phyloP scores from a whole-genome alignment of 2,113 vertebrate genomes.

The Cebus imitator region DNA sequence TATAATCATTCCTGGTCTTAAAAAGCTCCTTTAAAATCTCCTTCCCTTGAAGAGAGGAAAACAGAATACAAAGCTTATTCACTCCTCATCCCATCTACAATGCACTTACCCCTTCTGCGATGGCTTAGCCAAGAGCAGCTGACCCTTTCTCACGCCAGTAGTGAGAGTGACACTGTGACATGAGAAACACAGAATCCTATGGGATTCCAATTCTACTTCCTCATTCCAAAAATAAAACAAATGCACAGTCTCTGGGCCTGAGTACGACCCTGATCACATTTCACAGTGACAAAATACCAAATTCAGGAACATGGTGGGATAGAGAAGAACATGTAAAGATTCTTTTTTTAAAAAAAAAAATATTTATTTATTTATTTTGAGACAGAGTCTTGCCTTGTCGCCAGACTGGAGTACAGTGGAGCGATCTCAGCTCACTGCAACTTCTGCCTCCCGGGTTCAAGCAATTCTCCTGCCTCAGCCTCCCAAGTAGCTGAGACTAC shows the following conservation, averaged over 20 bases:
- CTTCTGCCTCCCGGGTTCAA: too few species aligned
- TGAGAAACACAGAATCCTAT: background rate
- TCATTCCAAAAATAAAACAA: background rate
- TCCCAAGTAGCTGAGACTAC: too few species aligned
- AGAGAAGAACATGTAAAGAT: background rate
- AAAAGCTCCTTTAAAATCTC: background rate
- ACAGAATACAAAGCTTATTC: background rate
- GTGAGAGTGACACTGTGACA: background rate
- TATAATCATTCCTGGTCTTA: background rate
- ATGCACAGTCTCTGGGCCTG: background rate
- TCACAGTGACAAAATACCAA: background rate
- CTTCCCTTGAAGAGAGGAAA: background rate
- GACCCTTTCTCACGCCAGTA: background rate
- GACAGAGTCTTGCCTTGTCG: too few species aligned
- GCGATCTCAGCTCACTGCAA: too few species aligned
- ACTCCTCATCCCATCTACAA: background rate
- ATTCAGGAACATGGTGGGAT: background rate
- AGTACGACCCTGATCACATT: background rate
- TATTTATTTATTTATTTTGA: too few species aligned
- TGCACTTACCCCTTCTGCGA: background rate
- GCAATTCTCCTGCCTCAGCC: too few species aligned
- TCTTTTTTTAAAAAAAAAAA: too few species aligned
- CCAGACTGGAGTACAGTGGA: too few species aligned
- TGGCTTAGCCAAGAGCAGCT: background rate
- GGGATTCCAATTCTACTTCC: too few species aligned